Base-by-base conservation (phyloP, 2,113 vertebrate species). In the Nothocercus julius region DNA sequence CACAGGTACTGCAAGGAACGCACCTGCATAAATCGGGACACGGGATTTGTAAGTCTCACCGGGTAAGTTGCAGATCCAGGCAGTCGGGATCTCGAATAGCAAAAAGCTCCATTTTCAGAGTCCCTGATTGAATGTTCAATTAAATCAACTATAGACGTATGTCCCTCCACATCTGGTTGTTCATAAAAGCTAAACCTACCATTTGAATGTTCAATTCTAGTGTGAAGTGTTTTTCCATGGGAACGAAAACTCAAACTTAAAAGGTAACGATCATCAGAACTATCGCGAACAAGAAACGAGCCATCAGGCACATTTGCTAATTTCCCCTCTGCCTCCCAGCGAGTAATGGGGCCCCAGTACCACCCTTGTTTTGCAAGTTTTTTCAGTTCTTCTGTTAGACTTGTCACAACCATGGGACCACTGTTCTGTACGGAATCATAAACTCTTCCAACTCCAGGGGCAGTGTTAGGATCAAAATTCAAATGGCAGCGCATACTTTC, bases 281-380 rank as follows among this genome's bases (percentile, higher is more conserved):
- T 99, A 93, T 99, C 99, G 87, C 99, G 98, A 63, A 99, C 99
- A 1, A 99, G 98, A 94, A 99, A 99, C 1, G 99, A 99, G 62
- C 99, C 99, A 30, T 99, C 99, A 2, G 98, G 98, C 97, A 99
- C 98, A 78, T 98, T 99, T 56, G 99, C 97, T 69, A 99, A 97
- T 96, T 99, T 99, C 82, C 99, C 99, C 92, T 99, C 99, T 4
- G 99, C 99, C 92, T 99, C 99, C 99, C 99, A 99, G 67, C 99
- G 98, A 7, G 99, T 99, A 96, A 99, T 99, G 5, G 99, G 99
- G 11, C 99, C 99, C 99, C 99, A 99, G 98, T 99, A 99, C 99
- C 99, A 99, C 66, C 99, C 99, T 97, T 99, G 99, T 86, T 98
- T 98, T 2, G 99, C 99, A 72, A 99, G 98, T 90, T 99, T 99